Evolutionary conservation across 2,888 invertebrate species (phyloP), one percentile per base, ranked within the genome.

Genomic region (Hanleya hanleyi): DNA sequence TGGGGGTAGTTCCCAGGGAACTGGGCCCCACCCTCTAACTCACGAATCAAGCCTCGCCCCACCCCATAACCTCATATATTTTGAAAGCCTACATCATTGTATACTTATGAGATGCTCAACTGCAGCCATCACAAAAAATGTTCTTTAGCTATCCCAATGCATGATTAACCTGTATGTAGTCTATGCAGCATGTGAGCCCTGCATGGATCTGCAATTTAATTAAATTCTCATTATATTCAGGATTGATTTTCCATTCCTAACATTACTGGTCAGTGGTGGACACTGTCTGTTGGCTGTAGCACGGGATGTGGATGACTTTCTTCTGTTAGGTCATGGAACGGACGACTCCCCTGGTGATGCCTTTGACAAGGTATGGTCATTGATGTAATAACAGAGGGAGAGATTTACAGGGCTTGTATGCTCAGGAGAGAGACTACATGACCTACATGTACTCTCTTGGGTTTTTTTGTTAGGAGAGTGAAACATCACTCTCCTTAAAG

Each of bases 301-400:
- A 0, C 92, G 93, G 86, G 93, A 93, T 86, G 93, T 96, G 0
- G 93, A 95, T 79, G 93, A 95, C 67, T 97, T 97, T 91, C 88
- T 94, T 57, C 91, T 97, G 69, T 92, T 99, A 38, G 98, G 98
- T 0, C 92, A 94, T 82, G 92, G 93, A 49, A 83, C 94, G 29
- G 97, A 98, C 90, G 95, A 96, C 92, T 94, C 98, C 7, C 97
- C 98, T 7, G 99, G 99, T 22, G 97, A 98, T 92, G 93, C 95
- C 0, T 94, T 97, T 83, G 98, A 99, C 89, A 98, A 98, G 92
- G 96, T 95, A 87, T 38, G 47, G 12, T 2, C 15, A 7, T 29
- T 22, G 38, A n/a, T 18, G 1, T 15, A 26, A 26, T 18, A 29
- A 7, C 18, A 1, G 2, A 47, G 47, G 3, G 22, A 47, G n/a